Base-by-base conservation (phyloP, 2,113 vertebrate species). In the Reinhardtius hippoglossoides region DNA sequence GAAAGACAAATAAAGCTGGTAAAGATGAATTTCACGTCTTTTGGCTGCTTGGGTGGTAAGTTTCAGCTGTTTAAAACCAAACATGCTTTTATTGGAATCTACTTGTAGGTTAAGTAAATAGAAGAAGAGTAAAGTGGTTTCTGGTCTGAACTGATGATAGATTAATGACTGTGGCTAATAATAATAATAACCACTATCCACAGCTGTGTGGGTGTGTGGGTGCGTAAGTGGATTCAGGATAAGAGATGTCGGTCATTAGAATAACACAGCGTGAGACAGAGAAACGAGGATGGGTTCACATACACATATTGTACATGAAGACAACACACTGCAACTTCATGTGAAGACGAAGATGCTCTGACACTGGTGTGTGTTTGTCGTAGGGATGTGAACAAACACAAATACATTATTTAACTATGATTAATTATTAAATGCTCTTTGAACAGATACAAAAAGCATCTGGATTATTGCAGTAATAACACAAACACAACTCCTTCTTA, bases 1-100 rank as follows among this genome's bases (percentile, higher is more conserved):
- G 21, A 63, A 69, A 79, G 60, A 13, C 23, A 64, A 80, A 75
- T 21, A 72, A 56, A 76, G 70, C 71, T 35, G 68, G 40, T 7
- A 23, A 26, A 15, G 2, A 23, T 71, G 26, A 16, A 4, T 65
- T 85, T 93, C 92, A 94, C 92, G 93, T 93, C 23, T 80, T 78
- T 71, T 80, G 37, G 37, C 77, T 50, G 18, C 78, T 23, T 90
- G 81, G 65, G 83, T 76, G 86, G 86, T 35, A 54, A 52, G 64
- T 67, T 63, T 77, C 68, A 85, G 66, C 61, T 56, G 70, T 84
- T 24, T 59, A 64, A 80, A 81, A 73, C 58, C 58, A n/a, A 65
- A 72, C 75, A 31, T 65, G 75, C 62, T 75, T 80, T 91, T 82
- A 85, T 62, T 84, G 83, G 83, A 84, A 72, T 83, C 61, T 37